phyloP scores from a whole-genome alignment of 2,888 invertebrate genomes.

The Neoascia interrupta region DNA sequence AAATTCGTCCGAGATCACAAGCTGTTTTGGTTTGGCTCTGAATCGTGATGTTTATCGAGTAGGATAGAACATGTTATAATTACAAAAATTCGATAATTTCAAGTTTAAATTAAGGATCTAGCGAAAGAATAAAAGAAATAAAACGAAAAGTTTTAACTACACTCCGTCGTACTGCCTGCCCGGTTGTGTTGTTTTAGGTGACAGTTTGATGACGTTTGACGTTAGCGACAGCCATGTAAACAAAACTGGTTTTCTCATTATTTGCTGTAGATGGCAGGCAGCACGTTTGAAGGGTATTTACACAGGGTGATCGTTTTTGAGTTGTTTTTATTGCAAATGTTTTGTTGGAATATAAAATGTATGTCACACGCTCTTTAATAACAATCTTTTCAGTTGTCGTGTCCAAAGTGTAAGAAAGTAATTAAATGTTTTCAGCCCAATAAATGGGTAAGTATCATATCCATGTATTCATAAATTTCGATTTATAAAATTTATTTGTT shows the following conservation, averaged over 20 bases:
- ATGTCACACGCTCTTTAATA: too few species aligned
- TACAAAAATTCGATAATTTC: not conserved
- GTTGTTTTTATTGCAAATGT: too few species aligned
- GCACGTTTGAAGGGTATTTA: not conserved
- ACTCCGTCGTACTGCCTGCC: not conserved
- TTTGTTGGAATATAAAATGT: too few species aligned
- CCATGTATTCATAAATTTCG: too few species aligned
- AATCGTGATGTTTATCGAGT: not conserved
- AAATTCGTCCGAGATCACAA: conserved; percentile 9
- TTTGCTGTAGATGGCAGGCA: conserved; percentile 16
- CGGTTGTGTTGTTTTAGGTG: conserved; percentile 16
- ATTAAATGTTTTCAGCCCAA: too few species aligned
- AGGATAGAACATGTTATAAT: conserved; percentile 5
- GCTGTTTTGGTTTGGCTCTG: too few species aligned
- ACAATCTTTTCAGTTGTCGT: too few species aligned
- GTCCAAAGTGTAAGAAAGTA: too few species aligned
- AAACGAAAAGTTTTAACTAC: conserved; percentile 22
- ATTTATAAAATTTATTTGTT: too few species aligned
- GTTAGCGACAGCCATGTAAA: conserved; percentile 24
- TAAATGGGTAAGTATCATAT: too few species aligned
- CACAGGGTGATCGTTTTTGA: conserved; percentile 24
- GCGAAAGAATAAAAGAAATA: conserved; percentile 27
- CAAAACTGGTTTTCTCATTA: conserved; percentile 10
- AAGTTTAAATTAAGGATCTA: conserved; percentile 16
- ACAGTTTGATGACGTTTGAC: conserved; percentile 3